These are phyloP conservation scores for Clitarchus hookeri DNA, from an alignment of 2,888 invertebrate genomes.

Conservation along the genomic window DNA sequence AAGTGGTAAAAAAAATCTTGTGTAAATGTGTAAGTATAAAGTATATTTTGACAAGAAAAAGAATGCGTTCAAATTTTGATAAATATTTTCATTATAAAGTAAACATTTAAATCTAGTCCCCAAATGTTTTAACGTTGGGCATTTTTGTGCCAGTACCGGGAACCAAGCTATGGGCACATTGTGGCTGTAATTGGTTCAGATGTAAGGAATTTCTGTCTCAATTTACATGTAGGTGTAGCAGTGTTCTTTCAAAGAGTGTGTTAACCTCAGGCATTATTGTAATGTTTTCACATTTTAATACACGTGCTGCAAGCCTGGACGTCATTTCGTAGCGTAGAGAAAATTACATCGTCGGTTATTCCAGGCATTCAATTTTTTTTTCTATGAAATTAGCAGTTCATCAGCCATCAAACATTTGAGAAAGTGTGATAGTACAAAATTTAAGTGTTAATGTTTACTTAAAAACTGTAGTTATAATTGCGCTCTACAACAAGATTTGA, in stretches of 20 bases:
- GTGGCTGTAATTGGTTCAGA: not conserved
- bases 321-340: not conserved
- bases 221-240: not conserved
- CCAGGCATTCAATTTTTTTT: too few species aligned
- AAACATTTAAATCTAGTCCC: constrained; percentile 38
- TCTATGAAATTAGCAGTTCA: too few species aligned
- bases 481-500: too few species aligned
- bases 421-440: too few species aligned
- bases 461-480: too few species aligned
- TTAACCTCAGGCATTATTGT: constrained; percentile 41
- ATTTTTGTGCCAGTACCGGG: constrained; percentile 31
- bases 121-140: constrained; percentile 25
- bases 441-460: too few species aligned
- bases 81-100: constrained; percentile 41
- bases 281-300: constrained; percentile 33
- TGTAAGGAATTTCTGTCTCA: not conserved
- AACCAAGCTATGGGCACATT: not conserved
- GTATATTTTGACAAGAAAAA: not conserved
- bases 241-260: constrained; percentile 23
- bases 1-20: not conserved
- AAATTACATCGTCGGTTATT: too few species aligned
- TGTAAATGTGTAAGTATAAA: constrained; percentile 4
- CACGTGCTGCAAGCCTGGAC: constrained; percentile 20
- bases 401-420: too few species aligned
- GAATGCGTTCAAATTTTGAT: not conserved